Base-by-base conservation (phyloP, 2,113 vertebrate species). In the Alouatta palliata region DNA sequence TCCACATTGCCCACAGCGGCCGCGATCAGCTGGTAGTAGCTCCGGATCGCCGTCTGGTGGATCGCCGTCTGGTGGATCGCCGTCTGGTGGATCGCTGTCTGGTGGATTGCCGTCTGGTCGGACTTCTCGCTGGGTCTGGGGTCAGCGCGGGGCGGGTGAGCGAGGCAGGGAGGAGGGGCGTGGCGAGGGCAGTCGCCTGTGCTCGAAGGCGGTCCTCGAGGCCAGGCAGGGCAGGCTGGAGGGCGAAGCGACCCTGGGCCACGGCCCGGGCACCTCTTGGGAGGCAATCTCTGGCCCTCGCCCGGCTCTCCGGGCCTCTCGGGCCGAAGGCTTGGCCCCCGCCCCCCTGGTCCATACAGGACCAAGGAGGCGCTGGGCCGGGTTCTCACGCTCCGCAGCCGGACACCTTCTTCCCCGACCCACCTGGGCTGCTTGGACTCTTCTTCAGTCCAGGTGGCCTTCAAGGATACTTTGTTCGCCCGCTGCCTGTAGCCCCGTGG, bases 1-100 rank as follows among this genome's bases (percentile, higher is more conserved):
- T 95, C 81, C 45, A 97, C 68, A 23, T 98, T 91, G 68, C 98
- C 98, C 73, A 94, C 12, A 0, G 96, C 58, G 3, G 98, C 98
- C 0, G 98, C 98, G 17, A 96, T 96, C 20, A 98, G 68, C 49
- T 94, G 49, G 5, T 52, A 95, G 10, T 75, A 6, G 27, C 2
- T 56, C 4, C 64, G 5, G 61, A 64, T 64, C 61, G 27, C 27
- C 27, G 27, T 64, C 61, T 64, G 61, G 61, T 64, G 1, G 0
- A 11, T 2, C 0, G 1, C 9, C 16, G 7, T 40, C 16, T 19
- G 40, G 4, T 43, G 1, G 0, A 11, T 2, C 0, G 27, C 27
- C 27, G 27, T 64, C 61, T 64, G 61, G 61, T 64, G 1, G 0
- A 11, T 2, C 0, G 1, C 9, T 13, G 7, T 40, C 16, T 19